Evolutionary conservation across 2,888 invertebrate genomes (phyloP), one percentile per base, ranked within the genome.

Genomic region (Mythimna albipuncta): DNA sequence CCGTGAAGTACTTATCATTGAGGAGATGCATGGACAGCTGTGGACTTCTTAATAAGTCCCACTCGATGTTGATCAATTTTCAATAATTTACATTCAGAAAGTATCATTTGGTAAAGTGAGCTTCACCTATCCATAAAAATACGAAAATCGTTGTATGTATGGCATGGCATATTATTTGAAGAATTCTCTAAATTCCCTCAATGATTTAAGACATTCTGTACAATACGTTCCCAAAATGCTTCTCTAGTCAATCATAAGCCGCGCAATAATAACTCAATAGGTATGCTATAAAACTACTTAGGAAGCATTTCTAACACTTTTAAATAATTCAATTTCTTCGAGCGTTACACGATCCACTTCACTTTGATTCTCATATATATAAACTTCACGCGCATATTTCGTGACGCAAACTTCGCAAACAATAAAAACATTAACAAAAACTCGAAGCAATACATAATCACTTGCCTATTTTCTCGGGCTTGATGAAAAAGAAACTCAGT

Each of bases 391-490:
- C 57, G 41, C 61, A 38, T 61, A 62, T 74, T 77, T 77, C 67
- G 44, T 67, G 70, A 59, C 75, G 67, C 64, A 64, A 62, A 69
- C 81, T 38, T 52, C 61, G 59, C 77, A 70, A 66, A 75, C 69
- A 66, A 65, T 63, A 69, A 77, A 81, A 75, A 76, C 50, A 72
- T 72, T 71, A 69, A 77, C 78, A 75, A 75, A 79, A 81, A 80
- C 64, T 71, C 52, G 44, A 70, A 74, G 55, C 38, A 70, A 82
- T 77, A 79, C 58, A 71, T 74, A 79, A 82, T 69, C 90, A 95
- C 95, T 95, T 94, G 94, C 95, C 95, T 92, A 92, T 85, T 88
- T 82, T 92, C 82, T 90, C 87, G 77, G 86, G 88, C 81, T 91
- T 93, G 85, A 91, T 83, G 86, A 93, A 92, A 86, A 94, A 92